Evolutionary conservation across 1,140 invertebrate species (phyloP), one percentile per base, ranked within the genome.

Genomic region (Psix sp.): DNA sequence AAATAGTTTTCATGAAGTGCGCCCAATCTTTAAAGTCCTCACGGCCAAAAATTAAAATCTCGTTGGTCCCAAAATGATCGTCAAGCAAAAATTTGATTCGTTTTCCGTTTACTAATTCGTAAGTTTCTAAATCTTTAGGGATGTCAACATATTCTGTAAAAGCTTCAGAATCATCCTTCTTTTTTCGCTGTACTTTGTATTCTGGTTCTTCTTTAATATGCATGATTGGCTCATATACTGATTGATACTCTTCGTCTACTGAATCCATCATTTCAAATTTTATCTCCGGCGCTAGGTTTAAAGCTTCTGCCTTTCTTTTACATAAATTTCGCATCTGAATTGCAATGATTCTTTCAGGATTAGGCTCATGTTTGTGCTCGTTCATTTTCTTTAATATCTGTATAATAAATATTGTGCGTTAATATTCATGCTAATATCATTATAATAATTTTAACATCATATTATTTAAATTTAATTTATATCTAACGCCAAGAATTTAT

Each of bases 11-110:
- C 59, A 72, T 65, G 7, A 65, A 65, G n/a, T 13, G n/a, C 0
- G 52, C 9, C 67, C 67, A 71, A 3, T 72, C 36, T 20, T 46
- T 38, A 10, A 59, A 65, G 43, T 72, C 68, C 40, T 65, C 59
- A 11, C 60, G 38, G 0, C 42, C 68, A 14, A 72, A 72, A 17
- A 72, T 26, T 0, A 72, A 33, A 3, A 59, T 51, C 26, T 72
- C 68, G 13, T 65, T 72, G 1, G 67, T 57, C 17, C 51, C 51
- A 16, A 57, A 15, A 16, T 24, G 52, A 7, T 72, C 39, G 10
- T 65, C 21, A 0, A 63, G n/a, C 0, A 72, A n/a, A 35, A 63
- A 72, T 9, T 52, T 49, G 0, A 51, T 3, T 36, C 20, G 56
- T 24, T 10, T 54, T 0, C 38, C 43, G 21, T 9, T 39, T 1